phyloP scores from a whole-genome alignment of 2,113 vertebrate species.

The Psittacus erithacus region DNA sequence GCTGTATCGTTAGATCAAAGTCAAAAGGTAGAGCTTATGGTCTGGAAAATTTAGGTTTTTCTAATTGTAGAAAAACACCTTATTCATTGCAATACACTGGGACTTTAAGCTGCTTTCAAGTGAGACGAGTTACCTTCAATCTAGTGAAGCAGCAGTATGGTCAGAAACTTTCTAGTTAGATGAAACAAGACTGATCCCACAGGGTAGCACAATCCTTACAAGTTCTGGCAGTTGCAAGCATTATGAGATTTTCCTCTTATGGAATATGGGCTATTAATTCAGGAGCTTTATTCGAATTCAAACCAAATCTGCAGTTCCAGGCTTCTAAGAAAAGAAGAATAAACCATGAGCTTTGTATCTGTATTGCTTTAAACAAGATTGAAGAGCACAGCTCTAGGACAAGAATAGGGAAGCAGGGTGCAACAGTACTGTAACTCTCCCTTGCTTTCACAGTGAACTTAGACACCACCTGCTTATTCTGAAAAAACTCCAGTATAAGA shows the following conservation, averaged over 20 bases:
- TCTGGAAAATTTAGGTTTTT: not conserved
- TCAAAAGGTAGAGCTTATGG: not conserved
- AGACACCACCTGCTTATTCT: not conserved
- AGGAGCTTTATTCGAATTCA: not conserved
- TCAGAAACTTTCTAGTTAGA: not conserved
- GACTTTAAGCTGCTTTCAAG: not conserved
- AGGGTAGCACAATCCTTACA: not conserved
- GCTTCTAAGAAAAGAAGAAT: not conserved
- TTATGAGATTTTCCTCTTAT: not conserved
- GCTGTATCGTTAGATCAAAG: not conserved
- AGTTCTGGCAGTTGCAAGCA: not conserved
- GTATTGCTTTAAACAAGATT: not conserved
- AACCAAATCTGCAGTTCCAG: not conserved
- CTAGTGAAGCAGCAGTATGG: not conserved
- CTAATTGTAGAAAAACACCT: not conserved
- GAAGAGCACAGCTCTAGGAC: not conserved
- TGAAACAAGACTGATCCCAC: not conserved
- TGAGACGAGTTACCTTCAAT: not conserved
- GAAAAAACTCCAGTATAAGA: not conserved
- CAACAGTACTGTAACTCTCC: not conserved
- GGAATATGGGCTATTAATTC: not conserved
- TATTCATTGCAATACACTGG: not conserved
- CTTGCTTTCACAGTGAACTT: not conserved
- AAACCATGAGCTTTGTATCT: not conserved
- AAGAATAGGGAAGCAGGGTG: not conserved